phyloP scores from a whole-genome alignment of 1,140 invertebrate species.

The Reticulitermes speratus region DNA sequence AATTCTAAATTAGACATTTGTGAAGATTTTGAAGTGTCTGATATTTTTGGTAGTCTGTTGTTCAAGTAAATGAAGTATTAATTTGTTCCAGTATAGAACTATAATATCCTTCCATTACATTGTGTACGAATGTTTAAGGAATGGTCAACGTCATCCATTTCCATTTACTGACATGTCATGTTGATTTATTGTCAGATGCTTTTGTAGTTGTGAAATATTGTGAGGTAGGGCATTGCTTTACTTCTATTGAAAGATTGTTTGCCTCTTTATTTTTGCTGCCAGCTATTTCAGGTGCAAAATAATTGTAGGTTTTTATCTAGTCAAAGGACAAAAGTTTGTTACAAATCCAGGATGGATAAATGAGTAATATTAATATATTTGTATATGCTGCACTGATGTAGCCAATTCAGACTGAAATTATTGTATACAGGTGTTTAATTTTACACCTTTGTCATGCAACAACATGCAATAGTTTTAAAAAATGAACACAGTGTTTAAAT shows the following conservation, averaged over 20 bases:
- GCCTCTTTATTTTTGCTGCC: neutral
- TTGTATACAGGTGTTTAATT: neutral
- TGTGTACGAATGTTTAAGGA: neutral
- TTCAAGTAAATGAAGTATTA: conserved; percentile 24
- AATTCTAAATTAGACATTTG: conserved; percentile 2
- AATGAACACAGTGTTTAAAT: neutral
- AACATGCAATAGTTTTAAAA: neutral
- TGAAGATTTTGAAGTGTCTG: neutral
- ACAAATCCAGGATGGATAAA: too few species aligned
- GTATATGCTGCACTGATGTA: neutral
- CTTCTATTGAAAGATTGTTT: neutral
- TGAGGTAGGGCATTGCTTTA: neutral
- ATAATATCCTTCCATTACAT: neutral
- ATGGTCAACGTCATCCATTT: neutral
- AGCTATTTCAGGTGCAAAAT: neutral
- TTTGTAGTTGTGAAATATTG: neutral
- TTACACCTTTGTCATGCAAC: neutral
- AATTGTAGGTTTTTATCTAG: neutral
- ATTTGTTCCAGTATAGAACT: neutral
- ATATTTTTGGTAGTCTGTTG: conserved; percentile 21
- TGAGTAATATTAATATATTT: neutral
- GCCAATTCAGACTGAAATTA: neutral
- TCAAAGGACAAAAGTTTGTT: too few species aligned
- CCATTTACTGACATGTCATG: neutral
- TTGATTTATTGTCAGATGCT: neutral